A percentile compares a stretch with the other conserved stretches of the same genome.
Conservation (phyloP, 1,140 invertebrate genomes). For the Sitobion miscanthi region DNA sequence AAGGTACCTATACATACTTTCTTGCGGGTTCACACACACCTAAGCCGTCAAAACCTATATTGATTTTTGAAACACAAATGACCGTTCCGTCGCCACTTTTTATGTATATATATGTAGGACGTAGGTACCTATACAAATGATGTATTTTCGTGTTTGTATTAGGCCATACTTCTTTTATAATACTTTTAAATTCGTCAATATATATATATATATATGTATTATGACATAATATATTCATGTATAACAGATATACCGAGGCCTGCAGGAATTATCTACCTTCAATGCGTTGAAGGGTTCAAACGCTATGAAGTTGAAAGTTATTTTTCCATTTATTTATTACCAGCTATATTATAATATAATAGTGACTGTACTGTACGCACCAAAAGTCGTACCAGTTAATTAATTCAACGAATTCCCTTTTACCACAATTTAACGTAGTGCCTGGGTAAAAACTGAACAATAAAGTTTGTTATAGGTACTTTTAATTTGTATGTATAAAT, state of each 20-base stretch:
- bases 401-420: background rate
- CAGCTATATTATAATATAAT: too few relatives aligned
- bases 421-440: too few relatives aligned
- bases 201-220: background rate
- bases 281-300: background rate
- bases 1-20: background rate
- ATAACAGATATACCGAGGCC: background rate
- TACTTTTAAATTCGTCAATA: background rate
- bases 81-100: background rate
- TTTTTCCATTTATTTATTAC: background rate
- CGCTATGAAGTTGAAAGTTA: background rate
- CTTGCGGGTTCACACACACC: background rate
- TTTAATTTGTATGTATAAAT: too few relatives aligned
- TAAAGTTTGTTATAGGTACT: too few relatives aligned
- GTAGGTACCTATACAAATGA: background rate
- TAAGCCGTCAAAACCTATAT: background rate
- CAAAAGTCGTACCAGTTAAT: background rate
- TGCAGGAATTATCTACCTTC: background rate
- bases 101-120: background rate
- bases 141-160: background rate
- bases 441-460: too few relatives aligned
- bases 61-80: slow-evolving; percentile 34
- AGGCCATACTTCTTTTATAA: background rate
- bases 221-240: background rate
- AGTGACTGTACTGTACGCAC: background rate